Conservation (phyloP, 2,888 invertebrate species). For the Uloborus plumipes region DNA sequence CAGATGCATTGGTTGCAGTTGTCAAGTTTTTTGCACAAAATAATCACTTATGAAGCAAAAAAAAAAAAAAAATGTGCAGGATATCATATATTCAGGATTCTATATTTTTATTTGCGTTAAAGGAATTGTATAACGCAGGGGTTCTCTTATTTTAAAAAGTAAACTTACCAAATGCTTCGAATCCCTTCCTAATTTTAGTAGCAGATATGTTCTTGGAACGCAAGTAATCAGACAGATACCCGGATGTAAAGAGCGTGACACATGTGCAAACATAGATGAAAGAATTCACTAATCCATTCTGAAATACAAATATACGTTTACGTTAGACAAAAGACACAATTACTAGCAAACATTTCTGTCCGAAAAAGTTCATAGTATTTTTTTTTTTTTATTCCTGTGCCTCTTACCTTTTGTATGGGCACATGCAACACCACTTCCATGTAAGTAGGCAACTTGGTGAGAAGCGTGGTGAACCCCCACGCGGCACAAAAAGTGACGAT, state of each 20-base stretch:
- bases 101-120: too few species aligned
- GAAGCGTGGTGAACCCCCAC: slow-evolving; percentile 53
- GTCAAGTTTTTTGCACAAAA: too few species aligned
- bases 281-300: slow-evolving; percentile 59
- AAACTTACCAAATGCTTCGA: slow-evolving; percentile 52
- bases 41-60: too few species aligned
- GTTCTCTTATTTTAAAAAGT: background rate
- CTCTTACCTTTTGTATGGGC: slow-evolving; percentile 53
- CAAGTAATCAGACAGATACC: slow-evolving; percentile 42
- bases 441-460: slow-evolving; percentile 60
- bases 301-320: background rate
- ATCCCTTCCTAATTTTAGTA: slow-evolving; percentile 52
- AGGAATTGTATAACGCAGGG: too few species aligned
- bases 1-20: too few species aligned
- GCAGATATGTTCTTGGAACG: slow-evolving; percentile 26
- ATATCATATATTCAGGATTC: too few species aligned
- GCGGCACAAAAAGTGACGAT: slow-evolving; percentile 29
- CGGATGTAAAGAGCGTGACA: slow-evolving; percentile 36
- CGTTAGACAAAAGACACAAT: too few species aligned
- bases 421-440: slow-evolving; percentile 51
- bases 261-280: slow-evolving; percentile 51
- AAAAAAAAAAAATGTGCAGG: too few species aligned
- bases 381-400: too few species aligned
- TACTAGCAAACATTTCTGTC: too few species aligned
- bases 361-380: too few species aligned